Percentiles rank a stretch among this genome's conserved stretches.
These are phyloP conservation scores for Chymomyza procnemis DNA, from an alignment of 2,888 invertebrate species.

Conservation along the genomic window DNA sequence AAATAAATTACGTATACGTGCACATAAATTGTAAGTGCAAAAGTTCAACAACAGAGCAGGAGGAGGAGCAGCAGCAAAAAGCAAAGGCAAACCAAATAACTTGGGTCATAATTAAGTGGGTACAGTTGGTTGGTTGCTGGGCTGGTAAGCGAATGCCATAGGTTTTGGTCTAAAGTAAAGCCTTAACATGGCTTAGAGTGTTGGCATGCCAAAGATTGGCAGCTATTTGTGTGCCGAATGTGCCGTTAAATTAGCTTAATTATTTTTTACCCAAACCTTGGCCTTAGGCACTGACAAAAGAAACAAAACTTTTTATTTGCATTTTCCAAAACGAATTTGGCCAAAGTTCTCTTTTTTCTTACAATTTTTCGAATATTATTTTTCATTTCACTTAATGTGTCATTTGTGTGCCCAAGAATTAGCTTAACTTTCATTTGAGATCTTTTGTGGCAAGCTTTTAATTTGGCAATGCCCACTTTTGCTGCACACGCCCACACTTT, in stretches of 20 bases:
- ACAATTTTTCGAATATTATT: not conserved
- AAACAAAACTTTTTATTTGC: too few relatives aligned
- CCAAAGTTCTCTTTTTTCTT: not conserved
- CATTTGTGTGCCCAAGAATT: not conserved
- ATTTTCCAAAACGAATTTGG: not conserved
- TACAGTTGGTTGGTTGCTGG: not conserved
- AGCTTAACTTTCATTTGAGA: not conserved
- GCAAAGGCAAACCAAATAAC: slow-evolving; percentile 4
- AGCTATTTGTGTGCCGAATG: slow-evolving; percentile 64
- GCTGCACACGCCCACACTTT: not conserved
- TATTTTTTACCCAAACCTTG: slow-evolving; percentile 14
- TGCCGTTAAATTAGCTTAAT: slow-evolving; percentile 68
- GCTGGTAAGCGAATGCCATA: too few relatives aligned
- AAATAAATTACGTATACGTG: slow-evolving; percentile 73
- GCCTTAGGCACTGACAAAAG: not conserved
- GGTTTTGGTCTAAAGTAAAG: not conserved
- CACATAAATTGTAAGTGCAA: slow-evolving; percentile 67
- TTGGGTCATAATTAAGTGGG: slow-evolving; percentile 45
- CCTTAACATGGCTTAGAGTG: not conserved
- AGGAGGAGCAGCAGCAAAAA: slow-evolving; percentile 21
- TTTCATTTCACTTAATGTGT: not conserved
- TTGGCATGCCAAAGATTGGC: slow-evolving; percentile 45
- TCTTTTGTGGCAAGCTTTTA: not conserved
- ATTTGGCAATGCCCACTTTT: not conserved
- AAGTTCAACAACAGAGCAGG: slow-evolving; percentile 48